A percentile compares a stretch with the other conserved stretches of the same genome.
Conservation (phyloP, 2,113 vertebrate genomes). For the Casuarius casuarius region DNA sequence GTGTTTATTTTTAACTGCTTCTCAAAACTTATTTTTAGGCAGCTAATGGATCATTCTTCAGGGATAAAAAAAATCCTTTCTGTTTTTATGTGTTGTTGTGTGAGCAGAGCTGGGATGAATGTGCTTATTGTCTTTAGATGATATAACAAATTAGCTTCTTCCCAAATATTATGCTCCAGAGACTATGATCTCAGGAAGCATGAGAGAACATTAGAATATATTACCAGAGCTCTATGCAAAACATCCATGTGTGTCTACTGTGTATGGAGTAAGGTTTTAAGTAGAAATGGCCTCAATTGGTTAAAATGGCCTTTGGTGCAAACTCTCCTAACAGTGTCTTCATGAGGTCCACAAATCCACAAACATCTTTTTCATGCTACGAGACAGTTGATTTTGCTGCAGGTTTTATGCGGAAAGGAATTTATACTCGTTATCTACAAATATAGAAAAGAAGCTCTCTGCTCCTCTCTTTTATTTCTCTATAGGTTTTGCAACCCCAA, state of each 20-base stretch:
- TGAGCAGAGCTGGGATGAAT: neutral
- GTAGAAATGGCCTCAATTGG: neutral
- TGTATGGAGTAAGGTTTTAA: neutral
- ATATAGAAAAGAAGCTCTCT: neutral
- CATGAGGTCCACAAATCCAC: neutral
- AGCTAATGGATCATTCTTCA: neutral
- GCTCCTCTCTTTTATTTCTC: neutral
- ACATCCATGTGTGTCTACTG: neutral
- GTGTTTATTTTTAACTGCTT: neutral
- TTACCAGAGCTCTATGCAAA: neutral
- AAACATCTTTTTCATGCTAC: neutral
- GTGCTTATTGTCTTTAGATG: constrained; percentile 37
- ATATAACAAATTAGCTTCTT: constrained; percentile 39
- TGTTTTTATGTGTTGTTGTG: neutral
- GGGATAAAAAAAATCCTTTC: neutral
- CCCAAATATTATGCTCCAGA: constrained; percentile 25
- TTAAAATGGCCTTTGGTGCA: neutral
- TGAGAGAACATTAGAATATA: neutral
- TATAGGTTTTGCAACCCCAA: neutral
- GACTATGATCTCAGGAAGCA: neutral
- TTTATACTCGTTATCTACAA: neutral
- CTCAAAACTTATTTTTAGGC: constrained; percentile 21
- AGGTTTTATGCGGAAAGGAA: neutral
- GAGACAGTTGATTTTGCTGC: neutral
- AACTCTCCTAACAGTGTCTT: neutral